Evolutionary conservation across 2,888 invertebrate genomes (phyloP).

Genomic region (Tortrix viridana): DNA sequence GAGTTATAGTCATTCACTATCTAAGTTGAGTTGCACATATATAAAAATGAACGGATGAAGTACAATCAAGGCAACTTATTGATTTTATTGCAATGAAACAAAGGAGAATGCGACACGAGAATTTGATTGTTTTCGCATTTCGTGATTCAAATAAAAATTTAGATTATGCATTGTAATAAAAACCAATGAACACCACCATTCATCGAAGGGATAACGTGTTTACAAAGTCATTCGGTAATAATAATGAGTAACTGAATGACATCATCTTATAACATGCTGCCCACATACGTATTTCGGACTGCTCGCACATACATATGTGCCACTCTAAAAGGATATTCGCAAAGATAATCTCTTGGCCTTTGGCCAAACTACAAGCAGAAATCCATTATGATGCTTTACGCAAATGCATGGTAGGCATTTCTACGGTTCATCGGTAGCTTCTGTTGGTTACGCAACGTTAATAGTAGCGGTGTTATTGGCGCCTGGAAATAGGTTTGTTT

Average conservation of each 20-base stretch:
- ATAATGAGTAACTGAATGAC: slow-evolving; percentile 51
- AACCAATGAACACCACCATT: slow-evolving; percentile 4
- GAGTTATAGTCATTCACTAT: too few relatives aligned
- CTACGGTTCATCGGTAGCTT: slow-evolving; percentile 24
- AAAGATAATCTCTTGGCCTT: slow-evolving; percentile 36
- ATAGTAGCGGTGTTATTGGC: slow-evolving; percentile 25
- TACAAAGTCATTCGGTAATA: slow-evolving; percentile 23
- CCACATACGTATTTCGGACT: slow-evolving; percentile 30
- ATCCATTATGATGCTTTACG: slow-evolving; percentile 36
- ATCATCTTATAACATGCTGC: slow-evolving; percentile 50
- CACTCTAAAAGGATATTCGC: slow-evolving; percentile 33
- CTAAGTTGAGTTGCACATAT: not conserved
- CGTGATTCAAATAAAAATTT: not conserved
- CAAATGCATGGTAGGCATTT: slow-evolving; percentile 37
- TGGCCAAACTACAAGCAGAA: slow-evolving; percentile 31
- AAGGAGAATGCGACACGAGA: not conserved
- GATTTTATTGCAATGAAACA: slow-evolving; percentile 14
- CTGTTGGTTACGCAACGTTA: slow-evolving; percentile 29
- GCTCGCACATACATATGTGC: slow-evolving; percentile 18
- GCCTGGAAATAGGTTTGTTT: slow-evolving; percentile 52
- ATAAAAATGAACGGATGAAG: not conserved
- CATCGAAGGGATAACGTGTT: slow-evolving; percentile 24
- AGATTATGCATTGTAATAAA: not conserved
- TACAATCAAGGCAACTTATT: slow-evolving; percentile 1
- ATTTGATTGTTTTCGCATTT: not conserved